phyloP scores from a whole-genome alignment of 2,113 vertebrate species.

The Electrona antarctica region DNA sequence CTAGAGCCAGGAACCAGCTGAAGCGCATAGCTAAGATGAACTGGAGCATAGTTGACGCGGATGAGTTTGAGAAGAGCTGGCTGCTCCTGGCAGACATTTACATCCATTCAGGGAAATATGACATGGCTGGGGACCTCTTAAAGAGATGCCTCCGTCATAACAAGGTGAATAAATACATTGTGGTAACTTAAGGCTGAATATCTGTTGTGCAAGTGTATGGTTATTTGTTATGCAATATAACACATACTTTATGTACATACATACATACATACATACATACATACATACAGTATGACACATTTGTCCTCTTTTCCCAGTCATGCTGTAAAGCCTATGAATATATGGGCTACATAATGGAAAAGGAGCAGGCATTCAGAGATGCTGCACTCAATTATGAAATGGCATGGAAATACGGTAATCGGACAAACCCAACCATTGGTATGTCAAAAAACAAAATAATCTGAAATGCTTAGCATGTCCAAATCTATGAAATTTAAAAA shows the following conservation, averaged over 20 bases:
- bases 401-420: slow-evolving; percentile 95
- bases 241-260: not conserved
- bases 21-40: slow-evolving; percentile 96
- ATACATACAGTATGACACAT: slow-evolving; percentile 7
- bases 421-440: slow-evolving; percentile 90
- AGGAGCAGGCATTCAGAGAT: slow-evolving; percentile 93
- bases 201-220: not conserved
- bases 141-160: slow-evolving; percentile 92
- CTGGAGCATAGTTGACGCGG: slow-evolving; percentile 93
- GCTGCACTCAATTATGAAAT: slow-evolving; percentile 94
- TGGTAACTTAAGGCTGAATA: not conserved
- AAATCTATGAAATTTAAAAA: not conserved
- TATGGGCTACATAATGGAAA: slow-evolving; percentile 98
- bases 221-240: slow-evolving; percentile 3
- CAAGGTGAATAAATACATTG: slow-evolving; percentile 76
- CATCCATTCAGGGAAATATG: slow-evolving; percentile 95
- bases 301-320: slow-evolving; percentile 80
- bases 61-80: slow-evolving; percentile 99
- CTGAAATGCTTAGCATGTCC: not conserved
- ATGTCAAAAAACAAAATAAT: slow-evolving; percentile 50
- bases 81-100: slow-evolving; percentile 96
- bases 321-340: slow-evolving; percentile 98
- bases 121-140: slow-evolving; percentile 91
- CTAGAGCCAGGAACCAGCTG: slow-evolving; percentile 92
- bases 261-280: not conserved